A percentile compares a stretch with the other conserved stretches of the same genome.
Conservation (phyloP, 1,140 invertebrate genomes). For the Vanessa tameamea region DNA sequence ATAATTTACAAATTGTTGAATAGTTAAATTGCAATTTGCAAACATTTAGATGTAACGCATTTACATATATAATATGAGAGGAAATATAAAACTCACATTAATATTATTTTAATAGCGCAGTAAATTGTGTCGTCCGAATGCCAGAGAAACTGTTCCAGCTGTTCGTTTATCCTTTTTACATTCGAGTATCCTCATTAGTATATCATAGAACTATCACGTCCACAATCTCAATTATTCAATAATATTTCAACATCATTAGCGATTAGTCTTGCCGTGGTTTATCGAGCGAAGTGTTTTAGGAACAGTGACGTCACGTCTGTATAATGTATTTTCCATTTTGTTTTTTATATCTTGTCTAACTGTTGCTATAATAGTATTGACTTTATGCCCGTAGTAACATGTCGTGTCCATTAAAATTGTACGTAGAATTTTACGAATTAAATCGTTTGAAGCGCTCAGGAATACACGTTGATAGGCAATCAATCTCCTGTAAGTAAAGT, state of each 20-base stretch:
- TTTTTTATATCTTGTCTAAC: background rate
- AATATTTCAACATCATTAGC: too few species aligned
- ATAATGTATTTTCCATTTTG: background rate
- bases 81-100: too few species aligned
- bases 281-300: too few species aligned
- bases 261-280: too few species aligned
- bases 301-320: too few species aligned
- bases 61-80: background rate
- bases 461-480: background rate
- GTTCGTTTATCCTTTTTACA: too few species aligned
- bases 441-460: background rate
- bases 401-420: slow-evolving; percentile 18
- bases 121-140: background rate
- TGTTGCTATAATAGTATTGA: too few species aligned
- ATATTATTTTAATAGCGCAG: background rate
- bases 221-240: too few species aligned
- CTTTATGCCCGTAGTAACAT: background rate
- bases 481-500: background rate
- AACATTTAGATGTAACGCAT: background rate
- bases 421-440: slow-evolving; percentile 15
- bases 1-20: slow-evolving; percentile 7
- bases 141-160: too few species aligned
- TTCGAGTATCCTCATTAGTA: too few species aligned
- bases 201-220: too few species aligned
- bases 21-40: background rate